Conservation (phyloP, 2,797 vertebrate genomes). For the Chelonia mydas region DNA sequence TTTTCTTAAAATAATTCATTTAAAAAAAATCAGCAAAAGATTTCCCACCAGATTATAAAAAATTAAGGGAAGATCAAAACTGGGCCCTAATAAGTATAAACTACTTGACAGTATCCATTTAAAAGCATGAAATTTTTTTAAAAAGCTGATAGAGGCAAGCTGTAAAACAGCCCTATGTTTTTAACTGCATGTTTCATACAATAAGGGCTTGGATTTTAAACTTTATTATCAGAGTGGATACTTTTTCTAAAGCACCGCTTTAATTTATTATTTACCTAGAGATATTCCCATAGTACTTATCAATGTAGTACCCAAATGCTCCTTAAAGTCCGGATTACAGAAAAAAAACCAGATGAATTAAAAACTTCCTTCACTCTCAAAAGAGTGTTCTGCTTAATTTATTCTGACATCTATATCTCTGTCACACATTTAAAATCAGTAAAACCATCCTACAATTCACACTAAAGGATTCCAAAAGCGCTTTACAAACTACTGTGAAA, state of each 20-base stretch:
- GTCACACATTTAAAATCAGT: neutral
- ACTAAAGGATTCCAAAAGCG: neutral
- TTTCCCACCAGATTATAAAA: neutral
- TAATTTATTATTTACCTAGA: neutral
- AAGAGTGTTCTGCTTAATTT: neutral
- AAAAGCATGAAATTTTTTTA: neutral
- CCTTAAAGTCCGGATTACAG: neutral
- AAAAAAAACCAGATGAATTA: neutral
- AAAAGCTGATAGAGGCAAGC: too few species aligned
- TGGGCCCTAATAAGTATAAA: neutral
- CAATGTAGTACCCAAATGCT: neutral
- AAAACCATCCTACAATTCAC: neutral
- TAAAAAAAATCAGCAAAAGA: neutral
- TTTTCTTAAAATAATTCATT: neutral
- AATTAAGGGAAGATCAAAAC: neutral
- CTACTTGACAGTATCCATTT: neutral
- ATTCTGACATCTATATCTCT: neutral
- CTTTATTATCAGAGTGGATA: neutral
- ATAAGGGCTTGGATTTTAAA: neutral
- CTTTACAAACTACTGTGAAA: neutral
- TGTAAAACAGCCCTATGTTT: too few species aligned
- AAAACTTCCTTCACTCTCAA: neutral
- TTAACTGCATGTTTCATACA: neutral
- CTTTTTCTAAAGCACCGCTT: neutral
- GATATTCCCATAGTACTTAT: neutral